Evolutionary conservation across 1,140 invertebrate genomes (phyloP).

Genomic region (Papilio aristodemus): DNA sequence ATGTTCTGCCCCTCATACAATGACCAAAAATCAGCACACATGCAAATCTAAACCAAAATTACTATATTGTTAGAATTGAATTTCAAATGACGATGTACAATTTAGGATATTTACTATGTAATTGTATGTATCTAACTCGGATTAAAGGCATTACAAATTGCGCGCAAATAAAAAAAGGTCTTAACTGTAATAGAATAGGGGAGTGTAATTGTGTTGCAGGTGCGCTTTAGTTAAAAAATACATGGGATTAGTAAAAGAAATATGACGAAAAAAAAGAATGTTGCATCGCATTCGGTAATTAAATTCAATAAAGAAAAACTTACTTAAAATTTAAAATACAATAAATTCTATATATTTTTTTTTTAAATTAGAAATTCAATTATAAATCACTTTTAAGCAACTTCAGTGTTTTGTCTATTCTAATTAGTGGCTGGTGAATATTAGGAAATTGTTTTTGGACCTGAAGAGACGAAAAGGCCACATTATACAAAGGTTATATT

Average conservation of each 20-base stretch:
- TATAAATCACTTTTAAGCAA: no score
- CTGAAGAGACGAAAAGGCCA: no score
- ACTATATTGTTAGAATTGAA: slow-evolving; percentile 29
- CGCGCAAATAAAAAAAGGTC: slow-evolving; percentile 69
- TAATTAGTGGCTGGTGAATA: no score
- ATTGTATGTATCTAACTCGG: slow-evolving; percentile 76
- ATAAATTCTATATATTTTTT: neutral
- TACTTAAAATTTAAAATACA: neutral
- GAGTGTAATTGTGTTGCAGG: slow-evolving; percentile 63
- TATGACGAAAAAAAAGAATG: slow-evolving; percentile 25
- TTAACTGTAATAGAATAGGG: slow-evolving; percentile 49
- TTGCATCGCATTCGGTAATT: slow-evolving; percentile 31
- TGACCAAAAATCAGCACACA: slow-evolving; percentile 37
- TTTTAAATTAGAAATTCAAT: slow-evolving; percentile 35
- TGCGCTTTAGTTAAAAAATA: slow-evolving; percentile 62
- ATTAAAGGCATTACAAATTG: slow-evolving; percentile 78
- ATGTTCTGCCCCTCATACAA: slow-evolving; percentile 55
- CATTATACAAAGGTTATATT: no score
- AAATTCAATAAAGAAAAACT: slow-evolving; percentile 36
- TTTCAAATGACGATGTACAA: slow-evolving; percentile 32
- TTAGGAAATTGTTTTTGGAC: no score
- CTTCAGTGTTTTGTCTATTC: no score
- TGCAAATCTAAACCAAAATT: slow-evolving; percentile 39
- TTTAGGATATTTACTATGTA: slow-evolving; percentile 64
- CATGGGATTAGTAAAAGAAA: slow-evolving; percentile 47